phyloP scores from a whole-genome alignment of 1,140 invertebrate genomes.

The Panulirus ornatus region DNA sequence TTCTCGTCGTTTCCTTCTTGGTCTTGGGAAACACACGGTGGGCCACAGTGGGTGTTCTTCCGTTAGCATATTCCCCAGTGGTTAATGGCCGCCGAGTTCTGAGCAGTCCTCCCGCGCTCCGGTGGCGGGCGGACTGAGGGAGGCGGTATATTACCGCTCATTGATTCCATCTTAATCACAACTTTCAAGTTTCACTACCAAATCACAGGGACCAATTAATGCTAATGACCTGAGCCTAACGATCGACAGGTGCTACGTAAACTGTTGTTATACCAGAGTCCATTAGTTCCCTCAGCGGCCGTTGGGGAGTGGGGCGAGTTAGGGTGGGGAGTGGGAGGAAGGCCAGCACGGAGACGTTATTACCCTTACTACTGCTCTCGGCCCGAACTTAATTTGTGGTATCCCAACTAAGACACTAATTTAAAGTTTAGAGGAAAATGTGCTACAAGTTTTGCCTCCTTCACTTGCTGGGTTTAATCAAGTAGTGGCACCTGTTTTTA shows the following conservation, averaged over 20 bases:
- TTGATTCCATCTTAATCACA: conserved; percentile 24
- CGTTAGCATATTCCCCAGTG: too few relatives aligned
- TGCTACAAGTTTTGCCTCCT: conserved; percentile 36
- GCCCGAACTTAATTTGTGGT: conserved; percentile 38
- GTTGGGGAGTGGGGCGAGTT: conserved; percentile 10
- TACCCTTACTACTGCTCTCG: conserved; percentile 10
- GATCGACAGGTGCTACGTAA: conserved; percentile 44
- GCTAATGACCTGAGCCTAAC: conserved; percentile 36
- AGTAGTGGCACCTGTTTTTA: conserved; percentile 56
- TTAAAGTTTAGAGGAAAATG: conserved; percentile 54
- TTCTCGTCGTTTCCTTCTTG: too few relatives aligned
- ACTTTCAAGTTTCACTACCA: conserved; percentile 25
- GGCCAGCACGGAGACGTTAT: conserved; percentile 6
- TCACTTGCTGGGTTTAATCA: conserved; percentile 54
- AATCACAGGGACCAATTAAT: conserved; percentile 38
- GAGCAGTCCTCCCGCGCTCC: too few relatives aligned
- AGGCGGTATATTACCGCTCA: too few relatives aligned
- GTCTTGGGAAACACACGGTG: too few relatives aligned
- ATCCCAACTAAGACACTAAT: conserved; percentile 47
- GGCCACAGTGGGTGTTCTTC: too few relatives aligned
- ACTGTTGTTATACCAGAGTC: conserved; percentile 28
- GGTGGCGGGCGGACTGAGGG: too few relatives aligned
- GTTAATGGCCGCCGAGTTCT: too few relatives aligned
- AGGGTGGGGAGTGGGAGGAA: background rate
- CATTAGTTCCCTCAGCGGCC: conserved; percentile 27